Conservation (phyloP, 2,797 vertebrate genomes). For the Discoglossus pictus region DNA sequence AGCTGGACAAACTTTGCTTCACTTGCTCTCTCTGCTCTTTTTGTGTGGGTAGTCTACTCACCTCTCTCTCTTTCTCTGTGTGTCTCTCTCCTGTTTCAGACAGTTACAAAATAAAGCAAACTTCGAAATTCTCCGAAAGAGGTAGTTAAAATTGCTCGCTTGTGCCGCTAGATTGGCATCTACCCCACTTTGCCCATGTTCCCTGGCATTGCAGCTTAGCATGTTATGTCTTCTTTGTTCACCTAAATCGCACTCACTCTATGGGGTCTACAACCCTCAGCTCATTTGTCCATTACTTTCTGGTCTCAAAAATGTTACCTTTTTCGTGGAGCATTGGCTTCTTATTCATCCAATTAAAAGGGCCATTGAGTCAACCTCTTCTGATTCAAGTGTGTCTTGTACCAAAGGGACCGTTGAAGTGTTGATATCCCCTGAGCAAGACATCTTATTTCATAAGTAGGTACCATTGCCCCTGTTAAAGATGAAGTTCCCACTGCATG, state of each 20-base stretch:
- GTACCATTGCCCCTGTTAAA: no score
- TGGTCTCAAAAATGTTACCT: conserved; percentile 11
- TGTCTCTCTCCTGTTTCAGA: conserved; percentile 90
- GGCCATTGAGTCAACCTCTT: background rate
- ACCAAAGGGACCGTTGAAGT: background rate
- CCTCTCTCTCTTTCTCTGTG: conserved; percentile 66
- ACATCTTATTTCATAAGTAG: no score
- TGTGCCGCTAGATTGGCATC: conserved; percentile 66
- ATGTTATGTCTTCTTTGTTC: conserved; percentile 26
- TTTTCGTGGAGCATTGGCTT: conserved; percentile 17
- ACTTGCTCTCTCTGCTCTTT: conserved; percentile 41
- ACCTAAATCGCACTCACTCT: conserved; percentile 1
- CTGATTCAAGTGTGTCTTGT: background rate
- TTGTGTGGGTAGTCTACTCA: conserved; percentile 50
- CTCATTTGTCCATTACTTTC: conserved; percentile 24
- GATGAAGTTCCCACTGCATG: no score
- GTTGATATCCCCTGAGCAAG: background rate
- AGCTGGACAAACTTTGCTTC: no score
- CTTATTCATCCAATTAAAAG: background rate
- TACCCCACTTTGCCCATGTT: conserved; percentile 54
- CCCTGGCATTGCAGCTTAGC: conserved; percentile 38
- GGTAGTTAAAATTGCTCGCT: conserved; percentile 83
- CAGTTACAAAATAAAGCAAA: conserved; percentile 99
- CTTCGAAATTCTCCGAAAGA: conserved; percentile 97
- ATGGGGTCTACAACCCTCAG: conserved; percentile 17